These are phyloP conservation scores for Apotomis turbidana DNA, from an alignment of 2,888 invertebrate species.

Conservation along the genomic window DNA sequence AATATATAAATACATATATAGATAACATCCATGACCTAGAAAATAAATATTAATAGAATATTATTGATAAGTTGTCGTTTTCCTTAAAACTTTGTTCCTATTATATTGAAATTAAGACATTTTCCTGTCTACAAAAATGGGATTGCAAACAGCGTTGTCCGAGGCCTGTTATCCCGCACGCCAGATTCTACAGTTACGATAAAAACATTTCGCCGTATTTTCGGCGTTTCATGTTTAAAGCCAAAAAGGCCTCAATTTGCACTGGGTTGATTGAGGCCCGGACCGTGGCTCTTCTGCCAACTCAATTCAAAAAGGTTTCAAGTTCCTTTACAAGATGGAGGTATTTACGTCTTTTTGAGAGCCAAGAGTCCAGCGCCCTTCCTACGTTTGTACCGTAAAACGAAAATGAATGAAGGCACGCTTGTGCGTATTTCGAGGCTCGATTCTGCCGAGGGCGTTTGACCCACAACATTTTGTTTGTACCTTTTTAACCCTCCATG, in stretches of 20 bases:
- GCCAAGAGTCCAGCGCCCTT: background rate
- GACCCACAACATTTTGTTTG: conserved; percentile 37
- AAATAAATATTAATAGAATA: too few species aligned
- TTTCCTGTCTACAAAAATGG: too few species aligned
- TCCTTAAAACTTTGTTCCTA: too few species aligned
- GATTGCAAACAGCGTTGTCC: too few species aligned
- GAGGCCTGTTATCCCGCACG: background rate
- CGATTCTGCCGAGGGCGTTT: conserved; percentile 16
- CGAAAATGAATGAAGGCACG: conserved; percentile 38
- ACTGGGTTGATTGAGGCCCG: conserved; percentile 26
- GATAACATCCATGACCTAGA: too few species aligned
- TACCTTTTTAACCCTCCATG: conserved; percentile 21
- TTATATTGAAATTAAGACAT: too few species aligned
- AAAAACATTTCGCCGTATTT: conserved; percentile 18
- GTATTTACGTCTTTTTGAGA: conserved; percentile 3
- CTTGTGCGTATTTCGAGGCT: conserved; percentile 1
- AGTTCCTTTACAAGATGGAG: background rate
- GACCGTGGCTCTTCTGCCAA: conserved; percentile 26
- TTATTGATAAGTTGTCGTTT: too few species aligned
- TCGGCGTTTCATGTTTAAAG: conserved; percentile 15
- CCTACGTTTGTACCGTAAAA: conserved; percentile 34
- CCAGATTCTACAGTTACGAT: background rate
- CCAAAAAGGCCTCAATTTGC: conserved; percentile 24
- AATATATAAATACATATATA: too few species aligned
- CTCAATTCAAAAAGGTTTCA: background rate